These are phyloP conservation scores for Cerastis leucographa DNA, from an alignment of 2,888 invertebrate species.

Conservation along the genomic window DNA sequence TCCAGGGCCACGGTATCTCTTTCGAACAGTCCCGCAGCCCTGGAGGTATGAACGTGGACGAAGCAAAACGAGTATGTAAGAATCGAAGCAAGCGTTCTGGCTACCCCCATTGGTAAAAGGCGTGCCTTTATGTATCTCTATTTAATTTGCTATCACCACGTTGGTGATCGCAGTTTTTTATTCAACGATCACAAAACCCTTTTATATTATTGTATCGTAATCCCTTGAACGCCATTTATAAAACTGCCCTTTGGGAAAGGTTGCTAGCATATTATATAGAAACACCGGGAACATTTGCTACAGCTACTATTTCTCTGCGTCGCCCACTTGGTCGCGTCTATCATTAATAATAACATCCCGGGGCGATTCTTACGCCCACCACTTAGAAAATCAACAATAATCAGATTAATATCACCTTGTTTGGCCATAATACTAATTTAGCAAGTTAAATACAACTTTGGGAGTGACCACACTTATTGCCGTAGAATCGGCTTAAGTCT, in stretches of 20 bases:
- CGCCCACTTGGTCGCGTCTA: neutral
- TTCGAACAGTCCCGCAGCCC: too few relatives aligned
- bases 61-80: neutral
- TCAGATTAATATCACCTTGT: conserved; percentile 18
- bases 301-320: neutral
- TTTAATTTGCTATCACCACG: neutral
- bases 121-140: neutral
- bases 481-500: neutral
- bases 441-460: conserved; percentile 8
- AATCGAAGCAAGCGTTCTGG: neutral
- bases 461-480: neutral
- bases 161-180: neutral
- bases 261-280: neutral
- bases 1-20: too few relatives aligned
- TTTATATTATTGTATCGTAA: neutral
- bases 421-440: conserved; percentile 8
- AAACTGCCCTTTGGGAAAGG: conserved; percentile 7
- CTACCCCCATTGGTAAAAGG: neutral
- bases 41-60: neutral
- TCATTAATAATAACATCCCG: conserved; percentile 26
- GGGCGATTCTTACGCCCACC: conserved; percentile 22
- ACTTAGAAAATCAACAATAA: conserved; percentile 32
- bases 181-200: neutral
- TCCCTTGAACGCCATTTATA: conserved; percentile 7
- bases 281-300: neutral